These are phyloP conservation scores for Anthopleura xanthogrammica DNA, from an alignment of 92 coral and sea anemone species.

Conservation along the genomic window DNA sequence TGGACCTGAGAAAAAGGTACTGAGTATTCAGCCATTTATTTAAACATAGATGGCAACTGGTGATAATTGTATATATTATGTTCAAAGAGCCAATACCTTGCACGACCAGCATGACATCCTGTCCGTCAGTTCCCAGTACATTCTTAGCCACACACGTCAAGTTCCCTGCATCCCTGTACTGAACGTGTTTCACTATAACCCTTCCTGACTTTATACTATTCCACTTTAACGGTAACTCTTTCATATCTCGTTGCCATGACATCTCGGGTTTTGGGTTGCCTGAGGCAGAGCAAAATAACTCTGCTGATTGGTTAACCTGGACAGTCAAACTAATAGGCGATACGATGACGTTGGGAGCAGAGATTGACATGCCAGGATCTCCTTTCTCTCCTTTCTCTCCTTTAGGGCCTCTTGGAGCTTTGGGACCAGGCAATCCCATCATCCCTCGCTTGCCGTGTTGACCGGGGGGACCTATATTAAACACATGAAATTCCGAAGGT, in stretches of 20 bases:
- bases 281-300: constrained; percentile 23
- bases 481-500: not conserved
- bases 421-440: constrained; percentile 20
- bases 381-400: constrained; percentile 22
- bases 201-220: constrained; percentile 16
- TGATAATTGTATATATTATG: no score
- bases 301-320: constrained; percentile 20
- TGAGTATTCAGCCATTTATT: no score
- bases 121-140: constrained; percentile 5
- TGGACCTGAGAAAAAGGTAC: not conserved
- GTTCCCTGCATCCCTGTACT: constrained; percentile 31
- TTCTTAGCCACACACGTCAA: constrained; percentile 30
- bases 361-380: constrained; percentile 25
- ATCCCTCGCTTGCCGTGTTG: not conserved
- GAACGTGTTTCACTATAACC: not conserved
- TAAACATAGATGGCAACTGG: no score
- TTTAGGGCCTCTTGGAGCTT: constrained; percentile 16
- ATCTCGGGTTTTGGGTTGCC: constrained; percentile 33
- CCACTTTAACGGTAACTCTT: not conserved
- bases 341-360: constrained; percentile 20
- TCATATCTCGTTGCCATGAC: constrained; percentile 19
- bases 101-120: constrained; percentile 7
- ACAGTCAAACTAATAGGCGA: constrained; percentile 7
- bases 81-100: constrained; percentile 3
- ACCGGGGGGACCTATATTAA: not conserved